Evolutionary conservation across 2,888 invertebrate genomes (phyloP).

Genomic region (Epistrophe grossulariae): DNA sequence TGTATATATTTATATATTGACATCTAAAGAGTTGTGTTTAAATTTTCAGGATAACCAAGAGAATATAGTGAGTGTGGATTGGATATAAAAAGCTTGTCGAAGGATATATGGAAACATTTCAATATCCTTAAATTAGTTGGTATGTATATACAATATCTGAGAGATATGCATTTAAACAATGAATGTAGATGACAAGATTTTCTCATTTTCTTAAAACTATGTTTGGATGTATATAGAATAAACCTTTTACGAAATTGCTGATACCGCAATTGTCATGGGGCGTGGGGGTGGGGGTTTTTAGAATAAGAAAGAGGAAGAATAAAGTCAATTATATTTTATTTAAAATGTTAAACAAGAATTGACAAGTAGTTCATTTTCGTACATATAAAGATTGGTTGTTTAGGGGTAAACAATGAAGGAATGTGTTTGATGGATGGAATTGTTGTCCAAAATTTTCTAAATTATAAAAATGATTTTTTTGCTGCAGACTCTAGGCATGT

Average conservation of each 20-base stretch:
- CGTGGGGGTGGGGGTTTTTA: fast-evolving
- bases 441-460: too few species aligned
- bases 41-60: neutral
- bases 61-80: neutral
- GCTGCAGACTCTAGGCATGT: too few species aligned
- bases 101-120: conserved; percentile 46
- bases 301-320: neutral
- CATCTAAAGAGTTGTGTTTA: conserved; percentile 4
- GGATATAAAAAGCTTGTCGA: conserved; percentile 31
- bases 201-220: conserved; percentile 18
- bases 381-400: too few species aligned
- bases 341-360: neutral
- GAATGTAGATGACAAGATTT: conserved; percentile 19
- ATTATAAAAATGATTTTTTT: too few species aligned
- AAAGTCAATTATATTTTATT: conserved; percentile 1
- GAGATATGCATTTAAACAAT: conserved; percentile 7
- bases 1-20: neutral
- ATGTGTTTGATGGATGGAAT: too few species aligned
- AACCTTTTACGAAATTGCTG: conserved; percentile 28
- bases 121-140: conserved; percentile 44
- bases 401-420: too few species aligned
- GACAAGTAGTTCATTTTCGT: neutral
- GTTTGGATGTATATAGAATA: too few species aligned
- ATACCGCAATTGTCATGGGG: neutral
- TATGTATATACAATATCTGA: neutral